Percentiles rank a stretch among this genome's conserved stretches.
Conservation (phyloP, 2,113 vertebrate genomes). For the Scolopax mira region DNA sequence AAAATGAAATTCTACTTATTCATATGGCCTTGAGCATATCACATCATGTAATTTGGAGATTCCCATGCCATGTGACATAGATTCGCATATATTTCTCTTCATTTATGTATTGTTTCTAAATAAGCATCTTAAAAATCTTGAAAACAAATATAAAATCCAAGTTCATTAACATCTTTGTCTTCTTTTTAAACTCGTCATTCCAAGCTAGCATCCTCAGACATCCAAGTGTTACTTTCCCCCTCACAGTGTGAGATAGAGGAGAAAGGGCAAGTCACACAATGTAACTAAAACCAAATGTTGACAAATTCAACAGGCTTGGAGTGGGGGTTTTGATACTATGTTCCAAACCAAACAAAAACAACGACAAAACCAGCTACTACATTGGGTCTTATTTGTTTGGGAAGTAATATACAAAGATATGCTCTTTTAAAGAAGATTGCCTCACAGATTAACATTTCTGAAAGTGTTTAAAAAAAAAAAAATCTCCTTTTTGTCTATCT, state of each 20-base stretch:
- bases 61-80: constrained; percentile 11
- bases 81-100: neutral
- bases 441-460: neutral
- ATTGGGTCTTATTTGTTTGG: neutral
- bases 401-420: neutral
- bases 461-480: neutral
- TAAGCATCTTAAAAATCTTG: neutral
- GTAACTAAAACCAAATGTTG: neutral
- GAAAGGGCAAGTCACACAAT: neutral
- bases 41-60: constrained; percentile 10
- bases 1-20: constrained; percentile 50
- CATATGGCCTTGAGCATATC: neutral
- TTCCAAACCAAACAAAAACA: neutral
- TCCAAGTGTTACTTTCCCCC: neutral
- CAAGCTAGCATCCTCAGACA: neutral
- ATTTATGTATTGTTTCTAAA: neutral
- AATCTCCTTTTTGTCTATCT: neutral
- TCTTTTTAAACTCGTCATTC: neutral
- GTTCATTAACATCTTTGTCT: neutral
- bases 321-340: neutral
- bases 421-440: neutral
- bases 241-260: neutral
- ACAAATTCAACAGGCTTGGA: neutral
- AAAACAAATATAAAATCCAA: constrained; percentile 8
- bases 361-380: neutral